phyloP scores from a whole-genome alignment of 2,797 vertebrate genomes.

The Sebastes iracundus region DNA sequence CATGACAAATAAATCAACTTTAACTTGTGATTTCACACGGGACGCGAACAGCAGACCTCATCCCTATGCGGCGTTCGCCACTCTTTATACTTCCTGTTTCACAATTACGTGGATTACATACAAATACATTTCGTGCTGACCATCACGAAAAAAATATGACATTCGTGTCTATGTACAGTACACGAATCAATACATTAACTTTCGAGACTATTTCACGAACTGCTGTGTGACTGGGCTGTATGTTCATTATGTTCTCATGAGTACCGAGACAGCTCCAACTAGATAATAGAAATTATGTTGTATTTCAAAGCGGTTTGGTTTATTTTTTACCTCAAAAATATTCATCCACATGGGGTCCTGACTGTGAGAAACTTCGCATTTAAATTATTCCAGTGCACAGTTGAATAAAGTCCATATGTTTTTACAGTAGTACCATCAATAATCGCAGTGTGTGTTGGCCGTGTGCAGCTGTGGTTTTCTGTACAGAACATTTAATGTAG shows the following conservation, averaged over 20 bases:
- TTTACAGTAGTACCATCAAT: neutral
- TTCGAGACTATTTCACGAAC: no score
- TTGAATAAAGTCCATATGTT: neutral
- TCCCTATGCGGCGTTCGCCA: no score
- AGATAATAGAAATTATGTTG: neutral
- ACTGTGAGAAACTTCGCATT: no score
- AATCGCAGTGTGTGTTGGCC: neutral
- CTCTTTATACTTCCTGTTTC: no score
- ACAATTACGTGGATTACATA: no score
- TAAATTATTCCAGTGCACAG: no score
- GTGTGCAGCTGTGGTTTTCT: neutral
- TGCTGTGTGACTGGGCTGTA: accelerated
- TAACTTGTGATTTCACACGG: no score
- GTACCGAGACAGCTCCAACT: neutral
- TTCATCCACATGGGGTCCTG: neutral
- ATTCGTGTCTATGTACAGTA: no score
- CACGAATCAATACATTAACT: no score
- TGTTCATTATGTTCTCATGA: neutral
- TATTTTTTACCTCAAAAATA: neutral
- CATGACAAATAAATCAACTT: no score
- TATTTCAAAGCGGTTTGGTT: neutral
- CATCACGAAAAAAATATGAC: no score
- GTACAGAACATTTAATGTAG: slow-evolving; percentile 12
- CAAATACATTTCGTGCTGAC: no score
- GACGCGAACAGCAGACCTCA: accelerated